Base-by-base conservation (phyloP, 2,888 invertebrate genomes). In the Hirtodrosophila confusa region DNA sequence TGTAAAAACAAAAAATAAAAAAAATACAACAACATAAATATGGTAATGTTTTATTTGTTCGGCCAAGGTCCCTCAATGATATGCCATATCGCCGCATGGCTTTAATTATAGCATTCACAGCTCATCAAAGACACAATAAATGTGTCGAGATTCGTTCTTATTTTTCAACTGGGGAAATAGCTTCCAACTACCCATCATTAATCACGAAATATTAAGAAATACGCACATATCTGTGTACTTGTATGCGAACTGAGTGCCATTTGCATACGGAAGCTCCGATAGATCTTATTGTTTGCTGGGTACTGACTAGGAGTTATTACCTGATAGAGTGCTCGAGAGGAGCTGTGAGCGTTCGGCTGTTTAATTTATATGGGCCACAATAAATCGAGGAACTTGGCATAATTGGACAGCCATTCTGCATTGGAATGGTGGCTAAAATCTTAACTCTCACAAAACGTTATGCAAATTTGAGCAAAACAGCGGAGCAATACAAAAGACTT, bases 101-200 rank as follows among this genome's bases (percentile, higher is more conserved):
- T 71, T 66, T 86, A 80, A 80, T 84, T 79, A 82, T 78, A 69
- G 61, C 65, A 80, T 88, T 80, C 80, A 75, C 83, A 88, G 83
- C 83, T 79, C 83, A 78, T 86, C 79, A 88, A 61, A 44, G 63
- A 31, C 55, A 67, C 83, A 74, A 68, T 58, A 78, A 69, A 64
- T 80, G 63, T 80, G 53, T 80, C 29, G 31, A 64, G 47, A 68
- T 80, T 70, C 79, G 80, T 86, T 80, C 80, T 82, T 65, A 67
- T 69, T 86, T 65, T 41, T 63, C 35, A 12, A 44, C 50, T 36
- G 24, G 11, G 17, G 43, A 27, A n/a, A 39, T 76, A 35, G 56
- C 63, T 49, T 48, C 33, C 44, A 41, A 63, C 58, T 55, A 60
- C 50, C 60, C 63, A 80, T 86, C 88, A 80, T 80, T 80, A 80